Evolutionary conservation across 92 coral and sea anemone species (phyloP).

Genomic region (Palythoa heliodiscus): DNA sequence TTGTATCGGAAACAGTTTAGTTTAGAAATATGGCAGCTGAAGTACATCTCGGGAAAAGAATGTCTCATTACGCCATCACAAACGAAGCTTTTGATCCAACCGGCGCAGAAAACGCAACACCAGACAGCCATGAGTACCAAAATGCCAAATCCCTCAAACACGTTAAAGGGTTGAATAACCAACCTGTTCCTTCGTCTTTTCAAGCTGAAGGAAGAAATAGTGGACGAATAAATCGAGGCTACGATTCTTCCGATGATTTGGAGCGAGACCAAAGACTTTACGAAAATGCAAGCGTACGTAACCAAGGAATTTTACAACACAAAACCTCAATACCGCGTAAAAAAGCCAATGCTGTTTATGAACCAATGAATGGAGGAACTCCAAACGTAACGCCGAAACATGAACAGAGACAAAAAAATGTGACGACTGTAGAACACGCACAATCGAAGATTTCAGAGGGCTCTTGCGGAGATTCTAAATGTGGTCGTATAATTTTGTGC

Average conservation of each 20-base stretch:
- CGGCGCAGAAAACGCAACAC: not conserved
- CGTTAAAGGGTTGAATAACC: not conserved
- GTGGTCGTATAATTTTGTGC: constrained; percentile 56
- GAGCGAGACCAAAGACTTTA: constrained; percentile 1
- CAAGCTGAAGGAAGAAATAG: not conserved
- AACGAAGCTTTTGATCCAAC: not conserved
- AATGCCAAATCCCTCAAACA: not conserved
- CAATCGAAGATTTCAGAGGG: not conserved
- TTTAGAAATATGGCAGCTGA: constrained; percentile 18
- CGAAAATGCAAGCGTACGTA: constrained; percentile 8
- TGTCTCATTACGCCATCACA: not conserved
- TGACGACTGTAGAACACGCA: not conserved
- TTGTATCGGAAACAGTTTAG: not conserved
- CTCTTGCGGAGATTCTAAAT: constrained; percentile 41
- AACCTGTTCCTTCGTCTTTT: not conserved
- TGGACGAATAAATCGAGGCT: constrained; percentile 7
- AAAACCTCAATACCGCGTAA: constrained; percentile 43
- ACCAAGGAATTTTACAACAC: constrained; percentile 1
- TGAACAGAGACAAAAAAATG: not conserved
- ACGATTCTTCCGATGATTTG: not conserved
- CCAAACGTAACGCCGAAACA: not conserved
- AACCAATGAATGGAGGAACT: constrained; percentile 35
- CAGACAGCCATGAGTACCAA: not conserved
- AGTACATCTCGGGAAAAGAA: constrained; percentile 7
- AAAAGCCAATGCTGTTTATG: constrained; percentile 56